phyloP scores from a whole-genome alignment of 2,888 invertebrate species.

The Therioaphis trifolii region DNA sequence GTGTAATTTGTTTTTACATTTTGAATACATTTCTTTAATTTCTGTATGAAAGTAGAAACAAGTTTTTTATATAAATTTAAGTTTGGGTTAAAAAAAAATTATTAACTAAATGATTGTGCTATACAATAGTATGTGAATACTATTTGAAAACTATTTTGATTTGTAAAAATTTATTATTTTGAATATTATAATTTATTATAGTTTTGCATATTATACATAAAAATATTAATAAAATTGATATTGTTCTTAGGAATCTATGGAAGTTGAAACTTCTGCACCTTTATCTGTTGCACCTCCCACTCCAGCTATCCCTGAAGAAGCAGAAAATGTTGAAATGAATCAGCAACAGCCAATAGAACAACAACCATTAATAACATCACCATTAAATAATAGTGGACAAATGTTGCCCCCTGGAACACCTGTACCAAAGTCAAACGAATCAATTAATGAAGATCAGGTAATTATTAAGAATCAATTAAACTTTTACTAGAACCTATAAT shows the following conservation, averaged over 20 bases:
- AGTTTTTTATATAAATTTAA: too few relatives aligned
- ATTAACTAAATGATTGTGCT: not conserved
- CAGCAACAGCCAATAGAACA: slow-evolving; percentile 22
- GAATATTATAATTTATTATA: too few relatives aligned
- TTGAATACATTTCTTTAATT: not conserved
- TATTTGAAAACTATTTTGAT: too few relatives aligned
- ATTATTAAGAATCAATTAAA: not conserved
- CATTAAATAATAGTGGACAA: slow-evolving; percentile 46
- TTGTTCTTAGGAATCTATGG: slow-evolving; percentile 49
- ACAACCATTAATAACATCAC: slow-evolving; percentile 37
- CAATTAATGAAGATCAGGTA: slow-evolving; percentile 55
- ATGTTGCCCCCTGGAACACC: slow-evolving; percentile 59
- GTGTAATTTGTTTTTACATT: too few relatives aligned
- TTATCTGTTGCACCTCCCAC: slow-evolving; percentile 53
- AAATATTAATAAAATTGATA: not conserved
- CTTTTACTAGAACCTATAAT: too few relatives aligned
- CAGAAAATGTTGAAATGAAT: slow-evolving; percentile 29
- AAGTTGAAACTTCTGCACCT: slow-evolving; percentile 41
- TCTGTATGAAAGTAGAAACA: not conserved
- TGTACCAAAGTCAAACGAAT: slow-evolving; percentile 12
- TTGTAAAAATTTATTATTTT: too few relatives aligned
- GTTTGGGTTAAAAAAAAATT: too few relatives aligned
- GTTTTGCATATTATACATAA: too few relatives aligned
- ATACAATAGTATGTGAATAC: too few relatives aligned
- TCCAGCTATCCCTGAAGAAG: slow-evolving; percentile 49